A percentile compares a stretch with the other conserved stretches of the same genome.
These are phyloP conservation scores for Drosophila tani DNA, from an alignment of 1,140 invertebrate species.

Conservation along the genomic window DNA sequence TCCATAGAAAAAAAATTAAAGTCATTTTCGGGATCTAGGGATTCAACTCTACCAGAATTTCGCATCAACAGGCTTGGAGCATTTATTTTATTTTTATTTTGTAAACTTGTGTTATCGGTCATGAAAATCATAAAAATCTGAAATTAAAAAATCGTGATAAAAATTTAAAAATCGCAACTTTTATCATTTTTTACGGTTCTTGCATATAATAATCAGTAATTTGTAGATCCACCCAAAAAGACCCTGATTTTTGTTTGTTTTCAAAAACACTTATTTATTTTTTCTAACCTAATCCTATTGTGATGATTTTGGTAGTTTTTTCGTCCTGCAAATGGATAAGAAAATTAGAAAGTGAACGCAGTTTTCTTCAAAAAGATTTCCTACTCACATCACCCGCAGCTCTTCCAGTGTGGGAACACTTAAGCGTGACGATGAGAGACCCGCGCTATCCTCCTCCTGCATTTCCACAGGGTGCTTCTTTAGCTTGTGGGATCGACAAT, in stretches of 20 bases:
- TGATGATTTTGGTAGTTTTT: conserved; percentile 53
- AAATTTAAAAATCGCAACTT: no score
- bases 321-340: conserved; percentile 35
- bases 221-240: neutral
- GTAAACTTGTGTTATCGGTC: no score
- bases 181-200: no score
- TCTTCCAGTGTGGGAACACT: conserved; percentile 61
- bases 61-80: no score
- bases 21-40: no score
- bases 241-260: no score
- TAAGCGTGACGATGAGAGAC: conserved; percentile 24
- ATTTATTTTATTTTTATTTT: no score
- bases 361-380: no score
- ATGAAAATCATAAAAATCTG: no score
- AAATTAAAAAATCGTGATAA: no score
- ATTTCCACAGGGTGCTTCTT: conserved; percentile 85
- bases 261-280: neutral
- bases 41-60: no score
- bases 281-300: neutral
- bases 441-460: conserved; percentile 38
- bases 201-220: neutral
- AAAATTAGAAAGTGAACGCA: neutral
- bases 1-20: no score
- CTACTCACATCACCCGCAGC: conserved; percentile 62
- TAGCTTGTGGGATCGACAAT: conserved; percentile 85